Evolutionary conservation across 2,888 invertebrate species (phyloP), one percentile per base, ranked within the genome.

Genomic region (Metellina segmentata): DNA sequence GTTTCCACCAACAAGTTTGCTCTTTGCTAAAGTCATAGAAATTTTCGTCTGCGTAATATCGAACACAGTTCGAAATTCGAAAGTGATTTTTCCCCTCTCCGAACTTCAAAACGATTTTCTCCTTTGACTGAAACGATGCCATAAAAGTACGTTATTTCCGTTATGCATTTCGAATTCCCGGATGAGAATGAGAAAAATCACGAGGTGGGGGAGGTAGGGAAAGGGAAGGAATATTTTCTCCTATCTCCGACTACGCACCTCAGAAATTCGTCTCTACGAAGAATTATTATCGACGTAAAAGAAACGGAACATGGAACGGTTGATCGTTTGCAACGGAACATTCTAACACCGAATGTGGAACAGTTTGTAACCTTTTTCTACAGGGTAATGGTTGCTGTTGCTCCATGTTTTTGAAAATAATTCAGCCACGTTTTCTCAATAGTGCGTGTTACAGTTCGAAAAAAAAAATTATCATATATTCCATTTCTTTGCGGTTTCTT

Each of bases 141-240:
- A 61, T 61, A 79, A 79, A 79, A 79, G 61, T 79, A 13, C 34
- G 69, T 69, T 79, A 79, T 79, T 79, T 79, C 79, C 79, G 61
- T 79, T 79, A 61, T 69, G 61, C 20, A 16, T 79, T 61, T 34
- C 61, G 13, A 34, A 53, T 61, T 61, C 61, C 13, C 13, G 34
- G 61, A 13, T n/a, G 34, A 34, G 20, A 34, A 61, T 61, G 61
- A 16, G 34, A 34, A 77, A 77, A 8, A 77, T 51, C 7, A 77
- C n/a, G 13, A 77, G 19, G n/a, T n/a, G n/a, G n/a, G n/a, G n/a
- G 1, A 8, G n/a, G 16, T 9, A 75, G 9, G 34, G 34, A 4
- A 4, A 5, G 61, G 7, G 13, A 61, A 16, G 9, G 61, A 61
- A 16, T 61, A 16, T 61, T 61, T 61, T 61, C 61, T 61, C 16